Evolutionary conservation across 2,797 vertebrate species (phyloP).

Genomic region (Neopelma chrysocephalum): DNA sequence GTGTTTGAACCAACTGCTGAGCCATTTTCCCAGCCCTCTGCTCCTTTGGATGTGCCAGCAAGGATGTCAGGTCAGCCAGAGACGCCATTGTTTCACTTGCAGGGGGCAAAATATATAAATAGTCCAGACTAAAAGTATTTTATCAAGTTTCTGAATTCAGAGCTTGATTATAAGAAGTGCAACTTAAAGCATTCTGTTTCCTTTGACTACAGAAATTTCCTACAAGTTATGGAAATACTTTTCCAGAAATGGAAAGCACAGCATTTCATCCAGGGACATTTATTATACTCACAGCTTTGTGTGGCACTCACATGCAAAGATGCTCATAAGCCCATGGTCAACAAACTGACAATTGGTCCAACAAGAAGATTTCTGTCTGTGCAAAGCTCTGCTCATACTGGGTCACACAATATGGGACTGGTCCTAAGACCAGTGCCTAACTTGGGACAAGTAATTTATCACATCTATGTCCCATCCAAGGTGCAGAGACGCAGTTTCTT

Average conservation of each 20-base stretch:
- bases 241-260: background rate
- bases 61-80: slow-evolving; percentile 5
- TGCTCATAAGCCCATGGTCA: background rate
- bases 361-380: background rate
- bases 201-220: background rate
- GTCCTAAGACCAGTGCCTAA: background rate
- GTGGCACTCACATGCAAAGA: background rate
- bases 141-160: background rate
- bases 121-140: background rate
- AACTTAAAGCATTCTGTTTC: background rate
- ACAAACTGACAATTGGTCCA: background rate
- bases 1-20: slow-evolving; percentile 44
- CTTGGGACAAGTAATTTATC: background rate
- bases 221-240: background rate
- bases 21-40: slow-evolving; percentile 22
- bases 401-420: background rate
- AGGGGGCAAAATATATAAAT: background rate
- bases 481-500: background rate
- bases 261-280: background rate
- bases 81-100: background rate
- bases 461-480: background rate
- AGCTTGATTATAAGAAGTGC: background rate
- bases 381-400: background rate
- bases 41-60: slow-evolving; percentile 14
- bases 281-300: background rate